A percentile compares a stretch with the other conserved stretches of the same genome.
These are phyloP conservation scores for Sialia sialis DNA, from an alignment of 2,113 vertebrate genomes.

Conservation along the genomic window DNA sequence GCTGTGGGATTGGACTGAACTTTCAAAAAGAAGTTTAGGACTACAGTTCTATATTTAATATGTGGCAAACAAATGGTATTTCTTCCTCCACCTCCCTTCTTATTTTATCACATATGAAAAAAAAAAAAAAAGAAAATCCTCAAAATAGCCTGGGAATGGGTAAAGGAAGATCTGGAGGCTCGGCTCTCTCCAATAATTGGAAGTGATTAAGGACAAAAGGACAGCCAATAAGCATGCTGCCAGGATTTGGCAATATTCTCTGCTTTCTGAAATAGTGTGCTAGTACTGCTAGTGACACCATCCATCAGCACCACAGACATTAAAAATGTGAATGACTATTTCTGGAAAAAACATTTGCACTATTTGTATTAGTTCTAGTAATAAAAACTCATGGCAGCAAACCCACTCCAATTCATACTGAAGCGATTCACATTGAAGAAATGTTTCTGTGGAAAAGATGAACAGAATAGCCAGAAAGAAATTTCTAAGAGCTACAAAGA, in stretches of 20 bases:
- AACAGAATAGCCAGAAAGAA: conserved; percentile 52
- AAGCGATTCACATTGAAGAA: not conserved
- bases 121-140: not conserved
- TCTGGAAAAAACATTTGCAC: not conserved
- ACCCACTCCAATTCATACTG: not conserved
- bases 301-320: not conserved
- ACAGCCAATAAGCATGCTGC: not conserved
- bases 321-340: conserved; percentile 12
- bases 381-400: not conserved
- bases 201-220: not conserved
- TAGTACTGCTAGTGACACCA: not conserved
- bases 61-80: not conserved
- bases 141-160: not conserved
- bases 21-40: not conserved
- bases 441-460: conserved; percentile 21
- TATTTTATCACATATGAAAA: not conserved
- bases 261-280: not conserved
- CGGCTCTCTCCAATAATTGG: not conserved
- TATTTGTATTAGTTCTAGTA: conserved; percentile 33
- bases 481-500: conserved; percentile 45
- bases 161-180: not conserved
- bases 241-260: not conserved
- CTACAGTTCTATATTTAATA: not conserved
- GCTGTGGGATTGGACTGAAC: not conserved
- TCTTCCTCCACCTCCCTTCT: not conserved